Percentiles rank a stretch among this genome's conserved stretches.
Evolutionary conservation across 1,140 invertebrate genomes (phyloP).

Genomic region (Drosophila leontia): DNA sequence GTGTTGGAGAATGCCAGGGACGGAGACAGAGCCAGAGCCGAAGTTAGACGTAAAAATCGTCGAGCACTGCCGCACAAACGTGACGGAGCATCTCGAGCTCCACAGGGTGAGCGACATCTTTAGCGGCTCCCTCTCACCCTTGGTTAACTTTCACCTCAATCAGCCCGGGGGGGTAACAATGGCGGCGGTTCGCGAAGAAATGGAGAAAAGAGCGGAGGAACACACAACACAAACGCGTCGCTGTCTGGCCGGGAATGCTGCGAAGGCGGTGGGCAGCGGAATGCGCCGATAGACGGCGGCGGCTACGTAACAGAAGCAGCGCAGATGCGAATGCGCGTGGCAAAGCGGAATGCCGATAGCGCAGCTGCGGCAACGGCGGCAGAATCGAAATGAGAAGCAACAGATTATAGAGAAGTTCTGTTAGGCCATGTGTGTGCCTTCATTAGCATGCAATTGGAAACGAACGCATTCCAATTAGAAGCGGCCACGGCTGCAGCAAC

Average conservation of each 20-base stretch:
- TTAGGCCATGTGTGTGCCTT: not conserved
- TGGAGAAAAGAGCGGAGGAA: constrained; percentile 18
- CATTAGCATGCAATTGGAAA: constrained; percentile 7
- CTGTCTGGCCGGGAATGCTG: constrained; percentile 51
- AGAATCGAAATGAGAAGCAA: constrained; percentile 1
- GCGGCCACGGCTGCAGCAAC: not conserved
- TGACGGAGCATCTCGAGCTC: constrained; percentile 71
- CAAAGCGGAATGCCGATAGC: constrained; percentile 27
- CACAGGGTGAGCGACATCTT: constrained; percentile 66
- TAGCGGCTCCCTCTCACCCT: not conserved
- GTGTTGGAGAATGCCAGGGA: constrained; percentile 20
- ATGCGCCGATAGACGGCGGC: constrained; percentile 45
- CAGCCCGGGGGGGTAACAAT: not conserved
- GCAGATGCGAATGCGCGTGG: constrained; percentile 51
- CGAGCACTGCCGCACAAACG: constrained; percentile 67
- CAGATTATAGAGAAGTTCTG: not conserved
- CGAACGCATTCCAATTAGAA: constrained; percentile 9
- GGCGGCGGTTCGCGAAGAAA: constrained; percentile 7
- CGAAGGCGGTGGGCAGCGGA: constrained; percentile 53
- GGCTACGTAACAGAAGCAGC: constrained; percentile 68
- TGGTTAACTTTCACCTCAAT: constrained; percentile 4
- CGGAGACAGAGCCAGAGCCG: not conserved
- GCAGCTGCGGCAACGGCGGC: not conserved
- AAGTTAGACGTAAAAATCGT: constrained; percentile 63
- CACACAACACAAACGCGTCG: constrained; percentile 49